Base-by-base conservation (phyloP, 2,888 invertebrate species). In the Troides aeacus region DNA sequence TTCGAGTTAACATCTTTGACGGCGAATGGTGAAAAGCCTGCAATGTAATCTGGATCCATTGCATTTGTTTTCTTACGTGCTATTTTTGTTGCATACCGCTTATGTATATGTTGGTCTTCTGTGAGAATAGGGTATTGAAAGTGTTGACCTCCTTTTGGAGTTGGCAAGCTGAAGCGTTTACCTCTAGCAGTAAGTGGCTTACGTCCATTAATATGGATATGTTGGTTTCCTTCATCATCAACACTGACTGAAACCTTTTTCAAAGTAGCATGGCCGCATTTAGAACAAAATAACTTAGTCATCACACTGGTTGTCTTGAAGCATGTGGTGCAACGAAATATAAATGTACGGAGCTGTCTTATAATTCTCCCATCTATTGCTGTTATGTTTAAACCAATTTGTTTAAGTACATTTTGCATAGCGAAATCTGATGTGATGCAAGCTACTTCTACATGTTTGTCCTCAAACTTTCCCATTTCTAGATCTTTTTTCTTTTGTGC, bases 401-500 rank as follows among this genome's bases (percentile, higher is more conserved):
- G 99, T 84, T 98, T 96, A 18, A 99, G 91, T 1, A 99, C 98
- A 93, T 99, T 99, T 94, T 99, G 99, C 95, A 99, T 97, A 0
- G 99, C 98, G 93, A 98, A 99, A 90, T 99, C 99, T 68, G 97
- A 97, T 12, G 99, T 99, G 78, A 99, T 95, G 82, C 99, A 99
- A 0, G 98, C 99, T 39, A 99, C 98, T 74, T 92, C 92, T 0
- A 96, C 95, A 66, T 93, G 81, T 76, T 94, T 94, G 57, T 96
- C 95, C 75, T 95, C 95, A 74, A 94, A 86, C 65, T 94, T 88
- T 66, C 95, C 94, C 10, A 94, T 91, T 74, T 95, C 94, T 84
- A 97, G 94, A 81, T 95, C 94, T 79, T 95, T 95, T 81, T 96
- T 96, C 21, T 96, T 94, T 77, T 94, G 93, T 73, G 93, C 93